Conservation (phyloP, 2,888 invertebrate genomes). For the Conomelus anceps region DNA sequence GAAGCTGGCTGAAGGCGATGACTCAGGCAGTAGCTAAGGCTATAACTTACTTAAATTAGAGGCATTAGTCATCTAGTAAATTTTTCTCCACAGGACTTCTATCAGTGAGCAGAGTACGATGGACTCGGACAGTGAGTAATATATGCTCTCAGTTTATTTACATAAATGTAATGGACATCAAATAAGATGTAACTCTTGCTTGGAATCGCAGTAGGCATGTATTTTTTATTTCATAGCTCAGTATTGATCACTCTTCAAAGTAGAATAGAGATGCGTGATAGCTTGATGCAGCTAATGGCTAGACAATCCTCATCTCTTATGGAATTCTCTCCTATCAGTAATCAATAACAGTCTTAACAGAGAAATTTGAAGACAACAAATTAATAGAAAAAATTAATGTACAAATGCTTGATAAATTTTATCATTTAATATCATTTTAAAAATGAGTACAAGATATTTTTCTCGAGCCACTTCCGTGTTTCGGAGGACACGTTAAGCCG, state of each 20-base stretch:
- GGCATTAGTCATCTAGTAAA: background rate
- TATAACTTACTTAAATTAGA: background rate
- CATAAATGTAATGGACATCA: background rate
- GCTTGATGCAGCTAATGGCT: too few relatives aligned
- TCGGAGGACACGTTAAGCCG: too few relatives aligned
- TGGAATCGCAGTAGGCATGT: background rate
- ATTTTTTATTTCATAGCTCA: background rate
- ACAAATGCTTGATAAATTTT: too few relatives aligned
- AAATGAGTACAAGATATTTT: too few relatives aligned
- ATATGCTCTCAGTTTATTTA: background rate
- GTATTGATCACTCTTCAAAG: background rate
- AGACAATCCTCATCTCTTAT: too few relatives aligned
- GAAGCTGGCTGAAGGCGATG: background rate
- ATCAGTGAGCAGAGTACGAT: background rate
- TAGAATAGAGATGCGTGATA: too few relatives aligned
- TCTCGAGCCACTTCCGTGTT: too few relatives aligned
- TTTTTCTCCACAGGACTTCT: background rate
- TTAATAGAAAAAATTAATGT: too few relatives aligned
- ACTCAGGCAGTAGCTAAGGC: background rate
- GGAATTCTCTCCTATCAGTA: too few relatives aligned
- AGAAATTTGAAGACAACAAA: too few relatives aligned
- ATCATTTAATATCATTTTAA: too few relatives aligned
- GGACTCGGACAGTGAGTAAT: background rate
- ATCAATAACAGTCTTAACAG: too few relatives aligned
- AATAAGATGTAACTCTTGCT: background rate